These are phyloP conservation scores for Potorous gilbertii DNA, from an alignment of 2,797 vertebrate genomes.

Conservation along the genomic window DNA sequence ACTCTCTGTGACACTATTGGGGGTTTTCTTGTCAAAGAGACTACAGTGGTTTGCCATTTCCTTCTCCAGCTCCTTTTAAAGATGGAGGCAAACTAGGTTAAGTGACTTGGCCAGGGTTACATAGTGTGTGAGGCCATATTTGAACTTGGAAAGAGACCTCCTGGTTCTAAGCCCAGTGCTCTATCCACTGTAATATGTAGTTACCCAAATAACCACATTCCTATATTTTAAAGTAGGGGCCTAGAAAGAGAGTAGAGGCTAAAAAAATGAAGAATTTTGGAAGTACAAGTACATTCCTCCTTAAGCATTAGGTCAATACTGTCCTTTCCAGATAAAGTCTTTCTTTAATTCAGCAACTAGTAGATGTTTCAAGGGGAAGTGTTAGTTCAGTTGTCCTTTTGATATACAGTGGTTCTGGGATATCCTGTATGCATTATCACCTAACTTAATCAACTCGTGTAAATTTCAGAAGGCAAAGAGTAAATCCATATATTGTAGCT, in stretches of 20 bases:
- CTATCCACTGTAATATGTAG: neutral
- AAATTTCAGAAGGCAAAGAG: conserved; percentile 58
- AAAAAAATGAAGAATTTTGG: neutral
- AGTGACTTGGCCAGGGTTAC: neutral
- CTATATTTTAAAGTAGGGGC: neutral
- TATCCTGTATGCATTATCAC: conserved; percentile 49
- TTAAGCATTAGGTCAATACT: conserved; percentile 49
- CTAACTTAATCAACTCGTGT: conserved; percentile 59
- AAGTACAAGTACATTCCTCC: conserved; percentile 47
- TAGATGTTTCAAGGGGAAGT: conserved; percentile 58
- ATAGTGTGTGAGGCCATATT: neutral
- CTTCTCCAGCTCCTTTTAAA: neutral
- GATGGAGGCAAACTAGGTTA: neutral
- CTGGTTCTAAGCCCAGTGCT: neutral
- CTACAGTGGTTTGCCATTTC: neutral
- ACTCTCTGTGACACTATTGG: neutral
- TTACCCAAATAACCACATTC: neutral
- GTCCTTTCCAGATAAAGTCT: conserved; percentile 51
- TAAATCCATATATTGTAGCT: conserved; percentile 56
- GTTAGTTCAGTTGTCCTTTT: conserved; percentile 57
- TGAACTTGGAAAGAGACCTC: neutral
- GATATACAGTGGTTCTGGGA: conserved; percentile 35
- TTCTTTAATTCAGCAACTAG: conserved; percentile 50
- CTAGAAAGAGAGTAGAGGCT: neutral
- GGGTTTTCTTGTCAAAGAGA: neutral